Base-by-base conservation (phyloP, 2,797 vertebrate genomes). In the Cuculus canorus region DNA sequence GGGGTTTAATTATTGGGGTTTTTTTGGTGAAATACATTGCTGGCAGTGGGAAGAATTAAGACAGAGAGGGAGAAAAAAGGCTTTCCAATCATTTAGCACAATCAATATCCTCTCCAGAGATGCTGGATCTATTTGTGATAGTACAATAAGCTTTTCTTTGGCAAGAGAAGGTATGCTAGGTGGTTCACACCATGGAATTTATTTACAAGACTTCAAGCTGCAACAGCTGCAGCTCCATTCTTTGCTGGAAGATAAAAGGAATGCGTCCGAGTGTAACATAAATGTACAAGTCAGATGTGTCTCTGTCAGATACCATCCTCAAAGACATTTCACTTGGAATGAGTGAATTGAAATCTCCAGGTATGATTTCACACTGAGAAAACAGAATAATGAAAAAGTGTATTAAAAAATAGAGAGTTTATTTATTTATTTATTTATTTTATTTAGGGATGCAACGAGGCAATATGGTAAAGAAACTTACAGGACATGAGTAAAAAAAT, bases 131-230 rank as follows among this genome's bases (percentile, higher is more conserved):
- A 9, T 89, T 91, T 90, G 43, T 75, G 22, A 30, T 50, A 65
- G 53, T 53, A 88, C 33, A 91, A 75, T 57, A 64, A 77, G 35
- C 24, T 60, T 69, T 95, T 30, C 14, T 90, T 88, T 91, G 64
- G 81, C 94, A 92, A 87, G 17, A 84, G 48, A 24, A 90, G 19
- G 53, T 77, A 37, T 48, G 9, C 35, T 87, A 76, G 35, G 61
- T 89, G 17, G 15, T 88, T 91, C 68, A 72, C 23, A 90, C 15
- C 19, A 47, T 25, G 63, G 35, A 80, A 64, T 90, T 90, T 76
- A 88, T 80, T 95, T 92, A 86, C 70, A 90, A 88, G 45, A 61
- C 59, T 86, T 91, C 71, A 43, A 89, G 35, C 37, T 93, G 39
- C 78, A 92, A 54, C 69, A 93, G 66, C 53, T 94, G 82, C 45